Evolutionary conservation across 2,888 invertebrate species (phyloP).

Genomic region (Drosophila villosipedis): DNA sequence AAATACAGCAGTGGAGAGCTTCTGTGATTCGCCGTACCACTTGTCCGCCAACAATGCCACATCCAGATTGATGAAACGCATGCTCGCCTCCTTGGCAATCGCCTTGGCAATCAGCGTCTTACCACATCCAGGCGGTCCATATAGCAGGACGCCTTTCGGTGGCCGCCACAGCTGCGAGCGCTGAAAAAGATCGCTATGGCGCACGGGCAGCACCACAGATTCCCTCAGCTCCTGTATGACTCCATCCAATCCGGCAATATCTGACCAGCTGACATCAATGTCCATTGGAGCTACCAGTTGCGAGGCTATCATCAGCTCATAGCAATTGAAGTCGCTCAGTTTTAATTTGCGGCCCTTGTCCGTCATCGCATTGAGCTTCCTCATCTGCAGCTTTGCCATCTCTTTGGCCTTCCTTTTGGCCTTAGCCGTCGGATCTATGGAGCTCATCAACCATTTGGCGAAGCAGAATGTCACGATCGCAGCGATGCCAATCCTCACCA

Average conservation of each 20-base stretch:
- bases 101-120: conserved; percentile 99
- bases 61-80: conserved; percentile 97
- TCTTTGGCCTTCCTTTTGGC: conserved; percentile 93
- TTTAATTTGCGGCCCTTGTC: conserved; percentile 86
- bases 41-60: conserved; percentile 97
- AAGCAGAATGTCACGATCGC: conserved; percentile 94
- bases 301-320: conserved; percentile 97
- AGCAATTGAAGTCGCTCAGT: conserved; percentile 91
- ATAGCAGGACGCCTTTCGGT: conserved; percentile 96
- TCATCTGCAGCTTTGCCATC: conserved; percentile 91
- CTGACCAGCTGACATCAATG: conserved; percentile 91
- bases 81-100: conserved; percentile 96
- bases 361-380: conserved; percentile 86
- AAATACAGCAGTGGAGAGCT: conserved; percentile 97
- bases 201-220: conserved; percentile 96
- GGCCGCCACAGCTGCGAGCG: conserved; percentile 94
- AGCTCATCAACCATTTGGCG: conserved; percentile 94
- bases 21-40: conserved; percentile 99
- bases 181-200: conserved; percentile 92
- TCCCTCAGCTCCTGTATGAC: conserved; percentile 95
- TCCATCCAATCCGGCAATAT: conserved; percentile 95
- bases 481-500: conserved; percentile 87
- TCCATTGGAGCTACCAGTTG: conserved; percentile 95
- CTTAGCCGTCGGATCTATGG: conserved; percentile 95
- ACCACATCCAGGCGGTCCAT: conserved; percentile 98